Conservation (phyloP, 2,113 vertebrate species). For the Puma concolor region DNA sequence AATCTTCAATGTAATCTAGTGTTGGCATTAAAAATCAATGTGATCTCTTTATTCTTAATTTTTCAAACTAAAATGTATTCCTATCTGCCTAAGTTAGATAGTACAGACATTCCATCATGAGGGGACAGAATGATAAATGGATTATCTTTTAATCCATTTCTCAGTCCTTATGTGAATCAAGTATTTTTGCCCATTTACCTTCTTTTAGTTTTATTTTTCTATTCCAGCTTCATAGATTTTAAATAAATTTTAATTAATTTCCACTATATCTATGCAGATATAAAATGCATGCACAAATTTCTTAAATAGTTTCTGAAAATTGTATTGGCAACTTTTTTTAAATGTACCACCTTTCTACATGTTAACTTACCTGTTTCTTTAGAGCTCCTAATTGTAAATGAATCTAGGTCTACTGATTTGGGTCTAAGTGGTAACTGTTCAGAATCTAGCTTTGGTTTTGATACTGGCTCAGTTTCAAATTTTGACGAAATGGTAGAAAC, state of each 20-base stretch:
- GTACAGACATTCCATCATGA: not conserved
- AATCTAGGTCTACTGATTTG: conserved; percentile 90
- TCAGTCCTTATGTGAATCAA: not conserved
- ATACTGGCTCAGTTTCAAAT: conserved; percentile 89
- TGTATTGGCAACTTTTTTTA: not conserved
- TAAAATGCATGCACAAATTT: not conserved
- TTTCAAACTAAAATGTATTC: conserved; percentile 39
- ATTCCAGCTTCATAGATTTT: conserved; percentile 26
- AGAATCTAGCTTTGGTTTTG: conserved; percentile 89
- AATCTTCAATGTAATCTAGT: conserved; percentile 19
- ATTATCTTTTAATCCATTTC: not conserved
- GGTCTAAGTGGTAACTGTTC: conserved; percentile 88
- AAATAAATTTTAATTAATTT: not conserved
- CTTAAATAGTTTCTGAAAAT: conserved; percentile 24
- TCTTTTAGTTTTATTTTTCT: conserved; percentile 26
- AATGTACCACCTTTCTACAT: not conserved
- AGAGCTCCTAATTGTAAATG: conserved; percentile 81
- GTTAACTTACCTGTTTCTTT: conserved; percentile 86
- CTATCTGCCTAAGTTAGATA: not conserved
- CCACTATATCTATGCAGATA: not conserved
- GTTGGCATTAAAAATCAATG: not conserved
- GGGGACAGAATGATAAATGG: not conserved
- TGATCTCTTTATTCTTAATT: not conserved
- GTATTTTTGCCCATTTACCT: not conserved
- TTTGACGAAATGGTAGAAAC: conserved; percentile 89